Percentiles rank a stretch among this genome's conserved stretches.
Evolutionary conservation across 2,797 vertebrate species (phyloP).

Genomic region (Cynodonichthys magdalenae): DNA sequence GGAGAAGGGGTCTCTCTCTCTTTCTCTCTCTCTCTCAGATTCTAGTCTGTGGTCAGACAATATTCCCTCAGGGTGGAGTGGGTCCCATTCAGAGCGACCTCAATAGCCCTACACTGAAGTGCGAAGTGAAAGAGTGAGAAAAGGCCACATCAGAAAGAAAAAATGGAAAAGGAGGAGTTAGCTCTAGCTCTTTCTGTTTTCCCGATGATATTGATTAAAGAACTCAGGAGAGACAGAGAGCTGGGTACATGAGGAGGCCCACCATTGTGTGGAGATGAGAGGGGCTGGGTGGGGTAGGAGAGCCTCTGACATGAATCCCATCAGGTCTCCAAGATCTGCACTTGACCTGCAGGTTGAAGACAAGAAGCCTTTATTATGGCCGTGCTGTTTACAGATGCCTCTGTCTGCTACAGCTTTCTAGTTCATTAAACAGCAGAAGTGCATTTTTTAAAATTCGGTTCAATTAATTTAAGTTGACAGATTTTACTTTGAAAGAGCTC

Average conservation of each 20-base stretch:
- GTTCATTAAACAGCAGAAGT: constrained; percentile 8
- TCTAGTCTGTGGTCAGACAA: constrained; percentile 69
- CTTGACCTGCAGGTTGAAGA: constrained; percentile 60
- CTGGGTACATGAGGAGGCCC: constrained; percentile 58
- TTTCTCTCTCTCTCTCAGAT: constrained; percentile 12
- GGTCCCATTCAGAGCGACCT: constrained; percentile 76
- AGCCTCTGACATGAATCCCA: constrained; percentile 54
- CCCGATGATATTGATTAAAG: constrained; percentile 75
- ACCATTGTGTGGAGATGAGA: constrained; percentile 68
- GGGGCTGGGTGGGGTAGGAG: constrained; percentile 46
- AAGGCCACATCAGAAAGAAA: constrained; percentile 57
- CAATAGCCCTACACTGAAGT: constrained; percentile 74
- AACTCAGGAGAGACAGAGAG: constrained; percentile 44
- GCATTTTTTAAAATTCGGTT: constrained; percentile 9
- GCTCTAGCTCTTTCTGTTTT: constrained; percentile 61
- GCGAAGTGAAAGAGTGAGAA: constrained; percentile 73
- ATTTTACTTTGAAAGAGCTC: constrained; percentile 10
- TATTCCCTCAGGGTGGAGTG: constrained; percentile 78
- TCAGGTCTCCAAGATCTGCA: constrained; percentile 47
- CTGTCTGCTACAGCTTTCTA: constrained; percentile 10
- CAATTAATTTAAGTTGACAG: not conserved
- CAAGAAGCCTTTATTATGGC: constrained; percentile 38
- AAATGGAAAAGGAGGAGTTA: constrained; percentile 48
- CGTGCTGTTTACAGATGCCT: constrained; percentile 19
- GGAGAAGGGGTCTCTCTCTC: constrained; percentile 28